Percentiles rank a stretch among this genome's conserved stretches.
phyloP scores from a whole-genome alignment of 2,888 invertebrate genomes.

The Platerodrilus igneus region DNA sequence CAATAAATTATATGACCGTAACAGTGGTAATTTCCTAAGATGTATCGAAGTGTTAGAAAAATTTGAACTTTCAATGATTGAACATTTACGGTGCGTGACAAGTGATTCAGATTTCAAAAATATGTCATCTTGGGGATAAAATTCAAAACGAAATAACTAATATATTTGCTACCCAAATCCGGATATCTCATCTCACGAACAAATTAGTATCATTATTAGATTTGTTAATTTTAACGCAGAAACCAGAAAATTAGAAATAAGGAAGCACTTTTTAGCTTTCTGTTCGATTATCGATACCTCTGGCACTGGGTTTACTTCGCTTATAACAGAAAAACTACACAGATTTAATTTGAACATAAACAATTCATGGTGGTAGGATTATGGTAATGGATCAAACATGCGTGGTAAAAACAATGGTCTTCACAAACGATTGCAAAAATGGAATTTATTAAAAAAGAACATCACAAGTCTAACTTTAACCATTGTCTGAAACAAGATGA shows the following conservation, averaged over 20 bases:
- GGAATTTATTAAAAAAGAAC: too few species aligned
- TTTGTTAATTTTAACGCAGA: conserved; percentile 2
- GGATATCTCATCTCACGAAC: conserved; percentile 19
- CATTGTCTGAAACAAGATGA: too few species aligned
- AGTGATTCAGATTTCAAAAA: too few species aligned
- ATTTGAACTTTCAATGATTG: conserved; percentile 25
- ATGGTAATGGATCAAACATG: not conserved
- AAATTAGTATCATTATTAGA: conserved; percentile 2
- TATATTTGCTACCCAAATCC: conserved; percentile 23
- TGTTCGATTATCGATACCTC: conserved; percentile 15
- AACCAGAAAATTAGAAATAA: too few species aligned
- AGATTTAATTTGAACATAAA: conserved; percentile 13
- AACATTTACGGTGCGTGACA: conserved; percentile 21
- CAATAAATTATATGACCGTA: conserved; percentile 16
- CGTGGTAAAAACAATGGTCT: too few species aligned
- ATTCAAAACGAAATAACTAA: conserved; percentile 25
- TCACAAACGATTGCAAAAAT: too few species aligned
- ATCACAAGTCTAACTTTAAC: too few species aligned
- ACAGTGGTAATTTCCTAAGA: conserved; percentile 28
- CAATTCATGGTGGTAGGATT: not conserved
- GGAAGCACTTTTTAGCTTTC: too few species aligned
- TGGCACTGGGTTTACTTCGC: conserved; percentile 11
- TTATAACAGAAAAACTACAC: conserved; percentile 17
- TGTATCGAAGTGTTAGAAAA: conserved; percentile 22
- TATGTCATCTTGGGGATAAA: conserved; percentile 15